Evolutionary conservation across 2,113 vertebrate genomes (phyloP).

Genomic region (Coreoperca whiteheadi): DNA sequence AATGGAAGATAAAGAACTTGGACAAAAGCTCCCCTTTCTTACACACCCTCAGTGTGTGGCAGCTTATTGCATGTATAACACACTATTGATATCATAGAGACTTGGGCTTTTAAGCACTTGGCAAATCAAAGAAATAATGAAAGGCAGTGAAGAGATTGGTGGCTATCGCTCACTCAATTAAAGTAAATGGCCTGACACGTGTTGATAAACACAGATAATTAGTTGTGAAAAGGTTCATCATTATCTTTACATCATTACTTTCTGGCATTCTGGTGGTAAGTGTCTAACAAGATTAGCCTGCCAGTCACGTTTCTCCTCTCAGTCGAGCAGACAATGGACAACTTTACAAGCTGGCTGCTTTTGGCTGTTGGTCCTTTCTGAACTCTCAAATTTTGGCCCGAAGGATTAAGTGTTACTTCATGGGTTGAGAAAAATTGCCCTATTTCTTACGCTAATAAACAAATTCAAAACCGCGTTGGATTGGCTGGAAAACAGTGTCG

Average conservation of each 20-base stretch:
- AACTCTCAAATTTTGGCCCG: conserved; percentile 2
- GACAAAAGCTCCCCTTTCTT: conserved; percentile 25
- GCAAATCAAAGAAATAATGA: conserved; percentile 59
- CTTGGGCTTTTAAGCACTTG: conserved; percentile 53
- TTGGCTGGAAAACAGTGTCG: background rate
- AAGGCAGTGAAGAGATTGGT: conserved; percentile 42
- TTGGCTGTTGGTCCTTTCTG: conserved; percentile 7
- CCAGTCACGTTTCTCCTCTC: conserved; percentile 78
- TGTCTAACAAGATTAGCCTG: conserved; percentile 79
- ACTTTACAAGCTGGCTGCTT: conserved; percentile 59
- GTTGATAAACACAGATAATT: conserved; percentile 81
- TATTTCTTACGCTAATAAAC: background rate
- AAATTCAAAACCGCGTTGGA: background rate
- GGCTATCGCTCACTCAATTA: conserved; percentile 68
- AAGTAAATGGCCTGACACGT: conserved; percentile 62
- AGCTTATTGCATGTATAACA: background rate
- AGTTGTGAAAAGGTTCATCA: conserved; percentile 78
- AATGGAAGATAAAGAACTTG: conserved; percentile 31
- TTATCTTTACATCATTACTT: conserved; percentile 78
- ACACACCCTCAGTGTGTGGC: conserved; percentile 10
- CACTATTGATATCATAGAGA: conserved; percentile 14
- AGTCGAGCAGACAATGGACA: conserved; percentile 72
- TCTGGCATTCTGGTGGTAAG: conserved; percentile 70
- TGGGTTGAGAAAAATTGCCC: no score
- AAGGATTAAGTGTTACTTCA: background rate